Conservation (phyloP, 2,797 vertebrate species). For the Galaxias olidus region DNA sequence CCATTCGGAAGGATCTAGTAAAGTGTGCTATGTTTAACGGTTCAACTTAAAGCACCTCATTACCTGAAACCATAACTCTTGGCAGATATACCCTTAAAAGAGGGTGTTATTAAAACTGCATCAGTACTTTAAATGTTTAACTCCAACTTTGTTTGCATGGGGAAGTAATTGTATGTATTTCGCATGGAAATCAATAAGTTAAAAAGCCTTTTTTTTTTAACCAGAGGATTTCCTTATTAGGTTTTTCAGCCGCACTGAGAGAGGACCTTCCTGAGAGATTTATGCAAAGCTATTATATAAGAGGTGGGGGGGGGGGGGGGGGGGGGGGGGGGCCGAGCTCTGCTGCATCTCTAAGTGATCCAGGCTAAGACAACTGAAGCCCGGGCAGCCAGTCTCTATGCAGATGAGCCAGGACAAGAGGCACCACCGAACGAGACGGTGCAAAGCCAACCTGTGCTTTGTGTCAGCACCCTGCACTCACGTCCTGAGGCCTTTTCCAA, state of each 20-base stretch:
- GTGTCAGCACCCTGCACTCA: not conserved
- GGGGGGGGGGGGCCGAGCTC: not conserved
- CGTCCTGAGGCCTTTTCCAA: not conserved
- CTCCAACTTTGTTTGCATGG: not conserved
- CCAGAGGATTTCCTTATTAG: conserved; percentile 12
- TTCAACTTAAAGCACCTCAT: too few species aligned
- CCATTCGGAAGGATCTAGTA: too few species aligned
- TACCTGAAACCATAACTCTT: too few species aligned
- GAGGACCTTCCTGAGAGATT: conserved; percentile 3
- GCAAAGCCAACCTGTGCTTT: conserved; percentile 13
- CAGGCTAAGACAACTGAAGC: not conserved
- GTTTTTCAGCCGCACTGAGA: not conserved
- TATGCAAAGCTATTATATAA: conserved; percentile 8
- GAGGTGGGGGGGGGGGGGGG: not conserved
- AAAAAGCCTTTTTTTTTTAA: not conserved
- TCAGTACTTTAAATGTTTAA: too few species aligned
- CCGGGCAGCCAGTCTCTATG: conserved; percentile 18
- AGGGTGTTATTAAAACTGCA: too few species aligned
- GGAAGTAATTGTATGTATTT: not conserved
- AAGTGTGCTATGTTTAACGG: too few species aligned
- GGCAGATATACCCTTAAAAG: too few species aligned
- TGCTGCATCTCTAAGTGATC: conserved; percentile 12
- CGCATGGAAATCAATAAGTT: too few species aligned
- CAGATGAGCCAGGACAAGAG: conserved; percentile 30
- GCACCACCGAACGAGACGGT: conserved; percentile 21